Evolutionary conservation across 2,888 invertebrate species (phyloP), one percentile per base, ranked within the genome.

Genomic region (Caenorhabditis sp.): DNA sequence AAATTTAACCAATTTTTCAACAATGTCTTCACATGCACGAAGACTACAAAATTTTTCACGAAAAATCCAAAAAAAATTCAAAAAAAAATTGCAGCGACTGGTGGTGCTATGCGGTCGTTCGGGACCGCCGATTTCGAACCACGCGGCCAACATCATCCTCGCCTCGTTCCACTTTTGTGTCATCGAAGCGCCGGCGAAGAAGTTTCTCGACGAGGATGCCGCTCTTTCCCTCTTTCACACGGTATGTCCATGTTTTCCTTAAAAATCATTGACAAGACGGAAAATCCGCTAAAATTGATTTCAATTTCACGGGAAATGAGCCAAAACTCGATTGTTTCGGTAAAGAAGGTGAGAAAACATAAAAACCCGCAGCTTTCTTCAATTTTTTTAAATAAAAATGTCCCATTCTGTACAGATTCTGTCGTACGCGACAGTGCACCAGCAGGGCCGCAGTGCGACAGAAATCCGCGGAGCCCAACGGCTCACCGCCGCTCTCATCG

Each of bases 51-150:
- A 8, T 45, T 22, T 59, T 11, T n/a, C 5, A 32, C 5, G 9
- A 32, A 32, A 32, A 32, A 8, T 37, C n/a, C 13, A 8, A 37
- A 30, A 27, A 45, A 24, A 22, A 24, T 4, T 45, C 11, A 22
- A 45, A 45, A 17, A 17, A 41, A 17, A 17, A 4, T 45, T 46
- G 35, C 66, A 81, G 81, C 81, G 81, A 32, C 73, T 81, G 11
- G 63, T 77, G 11, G 72, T 79, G 8, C 53, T 79, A 7, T 73
- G 74, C 43, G 78, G 80, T 24, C 52, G 71, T 9, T 61, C 65
- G 9, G 27, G 59, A 4, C 61, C 65, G 2, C 37, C 63, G 6
- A 48, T 79, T 11, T n/a, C 74, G 6, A 55, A 55, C 26, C 76
- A 79, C 20, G 71, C 75, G 13, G 81, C 79, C 5, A 52, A 62